These are phyloP conservation scores for Menidia beryllina DNA, from an alignment of 2,113 vertebrate genomes.

Conservation along the genomic window DNA sequence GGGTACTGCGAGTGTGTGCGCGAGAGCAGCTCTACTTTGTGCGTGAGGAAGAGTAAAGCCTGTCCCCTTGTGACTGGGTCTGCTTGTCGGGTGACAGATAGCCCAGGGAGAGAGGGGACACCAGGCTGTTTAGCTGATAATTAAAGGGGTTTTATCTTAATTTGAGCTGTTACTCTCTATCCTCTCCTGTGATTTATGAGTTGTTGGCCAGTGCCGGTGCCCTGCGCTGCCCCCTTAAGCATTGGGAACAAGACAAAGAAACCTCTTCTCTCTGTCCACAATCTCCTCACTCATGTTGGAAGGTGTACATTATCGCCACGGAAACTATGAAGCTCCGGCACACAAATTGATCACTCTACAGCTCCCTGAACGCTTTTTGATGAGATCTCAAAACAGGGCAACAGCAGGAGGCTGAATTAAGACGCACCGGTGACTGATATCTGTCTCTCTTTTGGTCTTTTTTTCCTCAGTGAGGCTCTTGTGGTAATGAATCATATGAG, in stretches of 20 bases:
- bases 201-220: conserved; percentile 59
- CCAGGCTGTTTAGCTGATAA: conserved; percentile 83
- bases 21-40: conserved; percentile 52
- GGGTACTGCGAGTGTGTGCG: conserved; percentile 28
- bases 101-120: conserved; percentile 75
- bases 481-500: conserved; percentile 60
- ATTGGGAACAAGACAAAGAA: conserved; percentile 71
- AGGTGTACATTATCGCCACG: conserved; percentile 48
- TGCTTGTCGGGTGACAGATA: conserved; percentile 70
- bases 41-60: conserved; percentile 71
- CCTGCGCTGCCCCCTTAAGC: conserved; percentile 71
- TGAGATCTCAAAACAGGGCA: conserved; percentile 21
- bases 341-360: conserved; percentile 50
- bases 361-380: conserved; percentile 45
- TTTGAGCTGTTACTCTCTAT: conserved; percentile 86
- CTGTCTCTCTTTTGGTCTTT: conserved; percentile 48
- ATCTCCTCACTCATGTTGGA: conserved; percentile 65
- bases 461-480: conserved; percentile 31
- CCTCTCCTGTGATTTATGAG: conserved; percentile 86
- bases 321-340: conserved; percentile 57
- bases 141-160: conserved; percentile 87
- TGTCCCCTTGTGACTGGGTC: conserved; percentile 67
- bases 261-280: conserved; percentile 48
- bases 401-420: conserved; percentile 35
- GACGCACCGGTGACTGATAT: conserved; percentile 48